Base-by-base conservation (phyloP, 2,113 vertebrate genomes). In the Oenanthe melanoleuca region DNA sequence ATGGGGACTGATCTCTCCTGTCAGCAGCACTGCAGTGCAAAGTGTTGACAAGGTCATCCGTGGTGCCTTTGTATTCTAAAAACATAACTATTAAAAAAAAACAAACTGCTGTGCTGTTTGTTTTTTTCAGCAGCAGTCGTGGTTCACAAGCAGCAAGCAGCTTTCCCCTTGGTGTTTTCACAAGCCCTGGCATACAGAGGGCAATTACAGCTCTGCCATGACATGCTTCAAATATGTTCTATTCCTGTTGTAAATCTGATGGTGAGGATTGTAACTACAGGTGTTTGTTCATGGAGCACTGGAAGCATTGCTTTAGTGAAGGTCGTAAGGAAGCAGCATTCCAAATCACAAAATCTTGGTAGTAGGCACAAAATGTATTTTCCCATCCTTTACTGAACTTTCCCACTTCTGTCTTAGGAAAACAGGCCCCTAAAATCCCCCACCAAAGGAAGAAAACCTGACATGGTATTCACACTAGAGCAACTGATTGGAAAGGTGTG, bases 321-420 rank as follows among this genome's bases (percentile, higher is more conserved):
- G 71, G 66, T 60, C 49, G 47, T 64, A 44, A 74, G 47, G 74
- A 86, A 94, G 67, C 71, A 86, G 93, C 88, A 69, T 93, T 95
- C 69, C 80, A 86, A 92, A 92, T 23, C 34, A 56, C 3, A 2
- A 23, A 78, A 73, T 73, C 50, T 38, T 67, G 9, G 29, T 56
- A 56, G 25, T 8, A 89, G 67, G 37, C 85, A 80, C 60, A 83
- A 59, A 90, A 42, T 59, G 5, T 33, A 7, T 82, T 80, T 86
- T 77, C 69, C 60, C 18, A 8, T 67, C 38, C 47, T 81, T 80
- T 72, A 38, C 52, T 80, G 78, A 45, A 37, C 40, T 66, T 45
- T 37, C 53, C 2, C 5, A 16, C 5, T 23, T 33, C 21, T 63
- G 12, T 29, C 15, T 23, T 29, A 52, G 37, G 40, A 8, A 23